Conservation (phyloP, 2,888 invertebrate genomes). For the Napeogenes inachia region DNA sequence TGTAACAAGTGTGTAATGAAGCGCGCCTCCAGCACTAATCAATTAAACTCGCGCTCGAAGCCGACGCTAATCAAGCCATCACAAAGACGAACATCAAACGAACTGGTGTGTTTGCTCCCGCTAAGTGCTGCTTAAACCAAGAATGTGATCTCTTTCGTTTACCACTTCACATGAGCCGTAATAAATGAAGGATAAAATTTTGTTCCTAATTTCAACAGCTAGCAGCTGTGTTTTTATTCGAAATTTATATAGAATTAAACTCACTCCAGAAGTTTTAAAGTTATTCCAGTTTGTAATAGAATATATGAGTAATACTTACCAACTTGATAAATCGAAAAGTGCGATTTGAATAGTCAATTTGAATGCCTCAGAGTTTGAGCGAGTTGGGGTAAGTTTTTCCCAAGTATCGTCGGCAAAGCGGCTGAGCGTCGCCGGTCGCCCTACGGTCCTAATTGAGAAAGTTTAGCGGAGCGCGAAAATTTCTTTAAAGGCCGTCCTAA, state of each 20-base stretch:
- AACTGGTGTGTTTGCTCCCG: constrained; percentile 16
- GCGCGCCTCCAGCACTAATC: constrained; percentile 14
- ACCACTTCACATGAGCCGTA: constrained; percentile 10
- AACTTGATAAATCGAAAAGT: constrained; percentile 22
- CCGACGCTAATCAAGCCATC: constrained; percentile 21
- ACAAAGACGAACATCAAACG: constrained; percentile 18
- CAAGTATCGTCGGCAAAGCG: constrained; percentile 21
- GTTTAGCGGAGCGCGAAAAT: constrained; percentile 35
- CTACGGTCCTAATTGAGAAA: constrained; percentile 37
- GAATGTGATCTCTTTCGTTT: constrained; percentile 5
- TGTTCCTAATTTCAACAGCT: background rate
- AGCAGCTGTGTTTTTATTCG: background rate
- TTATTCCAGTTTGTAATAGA: constrained; percentile 13
- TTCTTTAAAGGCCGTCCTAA: constrained; percentile 34
- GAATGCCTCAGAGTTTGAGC: constrained; percentile 25
- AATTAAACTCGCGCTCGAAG: constrained; percentile 18
- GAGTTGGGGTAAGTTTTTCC: constrained; percentile 24
- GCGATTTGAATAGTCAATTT: constrained; percentile 27
- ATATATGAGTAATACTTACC: constrained; percentile 14
- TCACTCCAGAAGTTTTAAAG: background rate
- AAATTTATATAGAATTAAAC: no score
- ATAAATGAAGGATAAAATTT: constrained; percentile 9
- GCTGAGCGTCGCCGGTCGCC: constrained; percentile 17
- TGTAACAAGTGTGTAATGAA: constrained; percentile 7
- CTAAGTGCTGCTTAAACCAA: constrained; percentile 10